These are phyloP conservation scores for Coptodon bakossiorum DNA, from an alignment of 2,113 vertebrate species.

Conservation along the genomic window DNA sequence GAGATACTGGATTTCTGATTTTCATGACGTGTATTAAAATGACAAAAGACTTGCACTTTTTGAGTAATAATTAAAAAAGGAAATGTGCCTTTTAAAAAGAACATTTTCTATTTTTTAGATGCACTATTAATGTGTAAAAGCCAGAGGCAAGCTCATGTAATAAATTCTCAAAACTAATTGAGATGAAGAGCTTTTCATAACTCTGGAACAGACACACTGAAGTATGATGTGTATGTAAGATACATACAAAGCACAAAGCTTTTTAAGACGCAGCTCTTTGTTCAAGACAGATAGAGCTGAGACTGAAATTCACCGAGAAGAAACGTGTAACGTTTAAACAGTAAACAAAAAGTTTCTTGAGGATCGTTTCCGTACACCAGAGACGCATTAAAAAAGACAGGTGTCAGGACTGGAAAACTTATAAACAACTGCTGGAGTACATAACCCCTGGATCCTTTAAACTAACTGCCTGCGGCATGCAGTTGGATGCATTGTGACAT, in stretches of 20 bases:
- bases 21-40: not conserved
- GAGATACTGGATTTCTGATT: not conserved
- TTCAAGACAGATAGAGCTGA: not conserved
- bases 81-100: not conserved
- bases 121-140: not conserved
- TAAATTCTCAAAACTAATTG: not conserved
- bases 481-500: constrained; percentile 31
- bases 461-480: not conserved
- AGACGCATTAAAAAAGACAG: not conserved
- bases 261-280: not conserved
- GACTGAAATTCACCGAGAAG: not conserved
- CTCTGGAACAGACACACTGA: not conserved
- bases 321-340: not conserved
- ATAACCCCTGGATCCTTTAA: constrained; percentile 5
- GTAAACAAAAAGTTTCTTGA: not conserved
- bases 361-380: not conserved
- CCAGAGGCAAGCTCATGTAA: not conserved
- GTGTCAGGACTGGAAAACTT: not conserved
- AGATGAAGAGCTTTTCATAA: not conserved
- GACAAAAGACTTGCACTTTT: not conserved
- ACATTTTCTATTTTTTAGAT: not conserved
- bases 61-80: not conserved
- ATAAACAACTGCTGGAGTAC: not conserved
- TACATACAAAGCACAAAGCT: not conserved
- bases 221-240: not conserved